Percentiles rank a stretch among this genome's conserved stretches.
phyloP scores from a whole-genome alignment of 2,888 invertebrate genomes.

The Lasioglossum vierecki region DNA sequence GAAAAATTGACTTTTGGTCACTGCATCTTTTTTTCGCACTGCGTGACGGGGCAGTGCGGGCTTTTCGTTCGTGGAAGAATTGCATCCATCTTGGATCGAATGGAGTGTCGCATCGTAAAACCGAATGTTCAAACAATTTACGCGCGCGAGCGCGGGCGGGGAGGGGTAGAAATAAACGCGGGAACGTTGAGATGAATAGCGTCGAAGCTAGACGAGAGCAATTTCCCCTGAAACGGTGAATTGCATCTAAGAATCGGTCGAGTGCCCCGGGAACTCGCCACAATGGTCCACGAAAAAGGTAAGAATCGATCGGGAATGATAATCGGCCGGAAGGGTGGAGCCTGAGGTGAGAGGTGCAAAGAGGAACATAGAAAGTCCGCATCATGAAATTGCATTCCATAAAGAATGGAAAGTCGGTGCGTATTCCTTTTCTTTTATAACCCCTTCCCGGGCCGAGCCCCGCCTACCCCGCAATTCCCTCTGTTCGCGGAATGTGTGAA shows the following conservation, averaged over 20 bases:
- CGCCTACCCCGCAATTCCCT: neutral
- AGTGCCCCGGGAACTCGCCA: neutral
- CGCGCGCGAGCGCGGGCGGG: neutral
- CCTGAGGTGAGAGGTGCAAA: conserved; percentile 52
- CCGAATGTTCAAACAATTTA: conserved; percentile 2
- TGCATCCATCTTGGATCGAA: neutral
- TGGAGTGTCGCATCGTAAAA: neutral
- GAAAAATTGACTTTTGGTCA: no score
- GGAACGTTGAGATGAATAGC: neutral
- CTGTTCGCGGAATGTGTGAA: conserved; percentile 36
- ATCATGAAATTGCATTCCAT: conserved; percentile 64
- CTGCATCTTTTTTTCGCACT: no score
- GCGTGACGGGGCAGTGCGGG: no score
- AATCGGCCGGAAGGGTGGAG: conserved; percentile 57
- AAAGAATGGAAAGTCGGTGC: conserved; percentile 66
- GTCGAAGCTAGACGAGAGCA: neutral
- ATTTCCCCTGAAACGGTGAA: conserved; percentile 4
- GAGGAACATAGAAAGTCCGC: conserved; percentile 65
- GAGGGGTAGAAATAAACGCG: neutral
- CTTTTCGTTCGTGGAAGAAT: neutral
- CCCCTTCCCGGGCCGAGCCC: neutral
- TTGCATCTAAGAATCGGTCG: conserved; percentile 11
- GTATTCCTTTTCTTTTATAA: conserved; percentile 44
- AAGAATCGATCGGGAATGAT: conserved; percentile 48
- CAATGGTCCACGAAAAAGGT: conserved; percentile 21